Percentiles rank a stretch among this genome's conserved stretches.
Conservation (phyloP, 2,797 vertebrate genomes). For the Pseudocheirus occidentalis region DNA sequence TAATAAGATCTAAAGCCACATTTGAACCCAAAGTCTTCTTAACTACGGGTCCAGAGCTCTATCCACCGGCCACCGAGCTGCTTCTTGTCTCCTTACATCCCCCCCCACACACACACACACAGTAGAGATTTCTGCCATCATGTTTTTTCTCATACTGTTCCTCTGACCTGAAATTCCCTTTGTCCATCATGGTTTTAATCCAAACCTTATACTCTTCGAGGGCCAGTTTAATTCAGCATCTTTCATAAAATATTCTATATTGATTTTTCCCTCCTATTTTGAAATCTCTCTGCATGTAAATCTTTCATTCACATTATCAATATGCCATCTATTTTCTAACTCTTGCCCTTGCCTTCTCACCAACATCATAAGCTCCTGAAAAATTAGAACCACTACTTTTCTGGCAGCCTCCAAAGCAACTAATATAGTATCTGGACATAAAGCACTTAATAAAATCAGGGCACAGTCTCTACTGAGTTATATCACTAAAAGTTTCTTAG, state of each 20-base stretch:
- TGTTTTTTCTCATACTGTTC: constrained; percentile 26
- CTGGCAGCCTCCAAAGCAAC: background rate
- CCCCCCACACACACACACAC: no score
- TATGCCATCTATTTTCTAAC: background rate
- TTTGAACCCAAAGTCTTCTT: background rate
- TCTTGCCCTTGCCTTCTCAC: background rate
- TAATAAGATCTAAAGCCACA: background rate
- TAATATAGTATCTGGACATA: background rate
- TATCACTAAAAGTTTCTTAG: background rate
- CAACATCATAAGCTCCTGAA: background rate
- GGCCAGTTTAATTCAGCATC: background rate
- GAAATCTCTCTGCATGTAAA: background rate
- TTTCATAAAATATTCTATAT: background rate
- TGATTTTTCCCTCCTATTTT: background rate
- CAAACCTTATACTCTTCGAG: background rate
- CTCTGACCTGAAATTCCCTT: constrained; percentile 19
- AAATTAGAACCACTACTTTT: background rate
- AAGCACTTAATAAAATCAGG: background rate
- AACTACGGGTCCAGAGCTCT: background rate
- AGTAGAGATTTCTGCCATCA: background rate
- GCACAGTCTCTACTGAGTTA: background rate
- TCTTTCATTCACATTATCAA: background rate
- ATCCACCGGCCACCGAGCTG: background rate
- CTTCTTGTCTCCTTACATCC: background rate
- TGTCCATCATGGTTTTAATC: background rate